These are phyloP conservation scores for Chelon labrosus DNA, from an alignment of 2,797 vertebrate genomes.

Conservation along the genomic window DNA sequence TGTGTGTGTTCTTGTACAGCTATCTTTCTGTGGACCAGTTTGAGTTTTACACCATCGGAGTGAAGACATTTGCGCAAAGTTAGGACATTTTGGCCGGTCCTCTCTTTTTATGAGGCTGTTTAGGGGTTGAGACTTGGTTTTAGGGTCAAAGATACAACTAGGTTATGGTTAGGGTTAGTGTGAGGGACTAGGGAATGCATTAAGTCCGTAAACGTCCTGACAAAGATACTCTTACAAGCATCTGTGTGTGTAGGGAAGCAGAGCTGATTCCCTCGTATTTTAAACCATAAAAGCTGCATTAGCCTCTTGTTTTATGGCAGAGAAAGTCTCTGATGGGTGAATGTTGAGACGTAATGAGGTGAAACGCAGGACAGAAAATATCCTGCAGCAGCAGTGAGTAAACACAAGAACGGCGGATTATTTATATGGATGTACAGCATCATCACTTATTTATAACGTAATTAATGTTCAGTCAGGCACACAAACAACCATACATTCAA, in stretches of 20 bases:
- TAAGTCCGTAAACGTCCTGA: too few relatives aligned
- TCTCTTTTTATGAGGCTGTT: too few relatives aligned
- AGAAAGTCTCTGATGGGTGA: constrained; percentile 38
- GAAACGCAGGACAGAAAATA: constrained; percentile 60
- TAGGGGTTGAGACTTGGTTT: too few relatives aligned
- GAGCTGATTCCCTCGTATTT: constrained; percentile 54
- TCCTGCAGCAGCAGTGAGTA: constrained; percentile 56
- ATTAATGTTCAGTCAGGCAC: constrained; percentile 44
- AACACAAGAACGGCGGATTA: constrained; percentile 44
- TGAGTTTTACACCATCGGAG: too few relatives aligned
- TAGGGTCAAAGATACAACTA: too few relatives aligned
- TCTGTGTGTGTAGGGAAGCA: not conserved
- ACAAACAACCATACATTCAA: constrained; percentile 24
- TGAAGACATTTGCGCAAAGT: too few relatives aligned
- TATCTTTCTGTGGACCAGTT: too few relatives aligned
- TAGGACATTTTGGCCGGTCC: too few relatives aligned
- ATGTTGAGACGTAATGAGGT: constrained; percentile 61
- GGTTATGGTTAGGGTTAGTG: too few relatives aligned
- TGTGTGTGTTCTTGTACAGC: too few relatives aligned
- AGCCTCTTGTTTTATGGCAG: constrained; percentile 67
- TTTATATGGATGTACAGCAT: constrained; percentile 19
- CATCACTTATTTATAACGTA: constrained; percentile 53
- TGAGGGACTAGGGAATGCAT: too few relatives aligned
- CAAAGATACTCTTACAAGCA: too few relatives aligned
- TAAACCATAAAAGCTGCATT: constrained; percentile 73